Percentiles rank a stretch among this genome's conserved stretches.
Conservation (phyloP, 2,797 vertebrate genomes). For the Bovichtus diacanthus region DNA sequence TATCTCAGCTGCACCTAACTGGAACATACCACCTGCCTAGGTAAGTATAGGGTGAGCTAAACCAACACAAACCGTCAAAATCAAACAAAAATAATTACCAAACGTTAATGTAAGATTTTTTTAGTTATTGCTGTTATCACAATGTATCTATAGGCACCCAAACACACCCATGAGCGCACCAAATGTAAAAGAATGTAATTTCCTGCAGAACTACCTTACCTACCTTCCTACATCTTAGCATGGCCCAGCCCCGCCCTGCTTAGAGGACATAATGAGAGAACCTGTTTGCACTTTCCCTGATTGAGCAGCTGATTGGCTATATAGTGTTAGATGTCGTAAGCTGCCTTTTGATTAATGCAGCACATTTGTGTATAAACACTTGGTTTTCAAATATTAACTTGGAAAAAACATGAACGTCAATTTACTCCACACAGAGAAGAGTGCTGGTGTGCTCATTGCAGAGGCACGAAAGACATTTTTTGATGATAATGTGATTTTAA, state of each 20-base stretch:
- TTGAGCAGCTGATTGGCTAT: neutral
- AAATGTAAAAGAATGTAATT: neutral
- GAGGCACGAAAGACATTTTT: slow-evolving; percentile 18
- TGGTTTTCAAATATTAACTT: no score
- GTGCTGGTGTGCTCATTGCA: no score
- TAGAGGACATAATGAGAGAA: neutral
- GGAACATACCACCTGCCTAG: neutral
- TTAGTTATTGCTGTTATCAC: neutral
- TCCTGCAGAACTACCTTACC: neutral
- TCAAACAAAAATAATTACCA: neutral
- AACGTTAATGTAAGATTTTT: neutral
- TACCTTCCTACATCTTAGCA: neutral
- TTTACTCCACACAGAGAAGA: no score
- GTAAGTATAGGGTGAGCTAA: neutral
- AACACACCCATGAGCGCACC: neutral
- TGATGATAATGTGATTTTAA: slow-evolving; percentile 51
- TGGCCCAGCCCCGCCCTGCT: neutral
- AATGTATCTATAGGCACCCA: neutral
- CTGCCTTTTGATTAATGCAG: no score
- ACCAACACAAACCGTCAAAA: neutral
- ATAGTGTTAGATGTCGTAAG: neutral
- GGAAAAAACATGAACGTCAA: no score
- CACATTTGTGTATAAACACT: no score
- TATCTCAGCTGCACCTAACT: neutral
- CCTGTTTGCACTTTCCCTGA: neutral